phyloP scores from a whole-genome alignment of 2,113 vertebrate species.

The Catharus bicknelli region DNA sequence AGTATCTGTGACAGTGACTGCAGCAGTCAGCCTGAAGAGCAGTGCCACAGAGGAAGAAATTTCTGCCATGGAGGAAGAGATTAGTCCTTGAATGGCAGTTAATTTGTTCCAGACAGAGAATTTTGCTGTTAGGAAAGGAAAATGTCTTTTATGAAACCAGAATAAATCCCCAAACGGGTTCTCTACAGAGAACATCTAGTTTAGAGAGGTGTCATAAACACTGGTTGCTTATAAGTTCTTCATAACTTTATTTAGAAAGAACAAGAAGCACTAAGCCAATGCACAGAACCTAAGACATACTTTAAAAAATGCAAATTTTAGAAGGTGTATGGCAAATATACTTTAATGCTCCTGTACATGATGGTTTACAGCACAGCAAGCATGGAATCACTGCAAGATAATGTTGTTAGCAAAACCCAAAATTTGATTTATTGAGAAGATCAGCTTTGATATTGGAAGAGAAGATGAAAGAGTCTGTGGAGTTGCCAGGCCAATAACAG shows the following conservation, averaged over 20 bases:
- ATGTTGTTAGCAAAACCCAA: not conserved
- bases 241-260: not conserved
- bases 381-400: not conserved
- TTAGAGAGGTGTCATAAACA: not conserved
- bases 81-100: conserved; percentile 42
- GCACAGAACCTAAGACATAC: not conserved
- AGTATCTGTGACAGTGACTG: not conserved
- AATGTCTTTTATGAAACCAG: conserved; percentile 18
- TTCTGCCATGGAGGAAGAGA: conserved; percentile 43
- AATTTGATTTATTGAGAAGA: not conserved
- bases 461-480: not conserved
- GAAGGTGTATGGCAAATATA: not conserved
- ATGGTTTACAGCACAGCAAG: not conserved
- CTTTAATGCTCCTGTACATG: not conserved
- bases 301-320: not conserved
- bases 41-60: conserved; percentile 31
- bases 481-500: not conserved
- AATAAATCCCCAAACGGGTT: conserved; percentile 1
- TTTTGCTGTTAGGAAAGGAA: conserved; percentile 22
- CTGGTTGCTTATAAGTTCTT: not conserved
- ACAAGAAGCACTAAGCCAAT: not conserved
- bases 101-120: conserved; percentile 54
- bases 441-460: not conserved
- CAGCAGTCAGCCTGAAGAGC: not conserved
- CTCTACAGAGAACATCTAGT: not conserved